A percentile compares a stretch with the other conserved stretches of the same genome.
phyloP scores from a whole-genome alignment of 2,888 invertebrate species.

The Anticlea derivata region DNA sequence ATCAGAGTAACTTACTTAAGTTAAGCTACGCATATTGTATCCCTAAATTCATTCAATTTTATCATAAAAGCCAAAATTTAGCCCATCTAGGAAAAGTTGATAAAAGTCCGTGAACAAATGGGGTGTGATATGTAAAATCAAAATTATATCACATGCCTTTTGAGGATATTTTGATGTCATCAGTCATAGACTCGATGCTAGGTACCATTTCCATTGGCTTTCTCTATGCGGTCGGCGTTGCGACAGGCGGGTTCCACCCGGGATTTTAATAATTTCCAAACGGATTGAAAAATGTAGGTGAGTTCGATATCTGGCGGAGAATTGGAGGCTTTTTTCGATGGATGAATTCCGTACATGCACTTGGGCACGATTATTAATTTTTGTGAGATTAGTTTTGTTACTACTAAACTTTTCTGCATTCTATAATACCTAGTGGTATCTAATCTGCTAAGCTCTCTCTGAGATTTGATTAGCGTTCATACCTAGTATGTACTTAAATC shows the following conservation, averaged over 20 bases:
- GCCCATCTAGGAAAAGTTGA: too few species aligned
- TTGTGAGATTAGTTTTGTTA: constrained; percentile 12
- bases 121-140: too few species aligned
- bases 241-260: constrained; percentile 46
- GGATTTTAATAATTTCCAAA: constrained; percentile 71
- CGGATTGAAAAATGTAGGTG: constrained; percentile 56
- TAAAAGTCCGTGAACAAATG: too few species aligned
- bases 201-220: constrained; percentile 24
- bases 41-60: too few species aligned
- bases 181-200: constrained; percentile 4
- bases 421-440: too few species aligned
- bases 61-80: too few species aligned
- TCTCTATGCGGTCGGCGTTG: constrained; percentile 33
- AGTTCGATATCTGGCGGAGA: constrained; percentile 32
- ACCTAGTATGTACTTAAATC: too few species aligned
- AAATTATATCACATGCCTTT: too few species aligned
- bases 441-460: too few species aligned
- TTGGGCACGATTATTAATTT: constrained; percentile 15
- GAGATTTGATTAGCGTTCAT: too few species aligned
- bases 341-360: constrained; percentile 22
- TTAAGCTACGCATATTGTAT: background rate
- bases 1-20: background rate
- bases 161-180: too few species aligned
- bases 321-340: constrained; percentile 20
- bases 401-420: background rate